A percentile compares a stretch with the other conserved stretches of the same genome.
Conservation (phyloP, 2,888 invertebrate species). For the Diloba caeruleocephala region DNA sequence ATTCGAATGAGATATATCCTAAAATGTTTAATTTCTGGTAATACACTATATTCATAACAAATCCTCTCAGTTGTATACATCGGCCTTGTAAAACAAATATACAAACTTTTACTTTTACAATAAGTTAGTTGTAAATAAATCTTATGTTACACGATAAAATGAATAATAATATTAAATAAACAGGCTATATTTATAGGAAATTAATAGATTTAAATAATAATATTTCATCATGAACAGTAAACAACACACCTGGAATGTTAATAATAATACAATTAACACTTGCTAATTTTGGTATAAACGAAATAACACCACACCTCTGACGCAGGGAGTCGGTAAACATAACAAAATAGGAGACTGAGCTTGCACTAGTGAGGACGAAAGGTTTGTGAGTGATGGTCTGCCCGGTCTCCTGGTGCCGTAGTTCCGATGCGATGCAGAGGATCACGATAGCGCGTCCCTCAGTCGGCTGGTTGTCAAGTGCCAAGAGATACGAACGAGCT, state of each 20-base stretch:
- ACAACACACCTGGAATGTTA: constrained; percentile 88
- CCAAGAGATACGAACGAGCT: constrained; percentile 93
- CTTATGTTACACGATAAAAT: constrained; percentile 84
- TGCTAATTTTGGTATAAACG: constrained; percentile 86
- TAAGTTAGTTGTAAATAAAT: constrained; percentile 88
- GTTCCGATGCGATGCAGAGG: constrained; percentile 79
- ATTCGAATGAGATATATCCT: constrained; percentile 89
- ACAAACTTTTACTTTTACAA: constrained; percentile 76
- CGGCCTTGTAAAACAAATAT: constrained; percentile 83
- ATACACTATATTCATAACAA: constrained; percentile 85
- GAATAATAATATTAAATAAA: constrained; percentile 82
- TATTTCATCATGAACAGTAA: constrained; percentile 79
- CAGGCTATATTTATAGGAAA: constrained; percentile 77
- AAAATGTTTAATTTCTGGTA: constrained; percentile 87
- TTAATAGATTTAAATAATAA: constrained; percentile 77
- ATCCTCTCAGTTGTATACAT: constrained; percentile 83
- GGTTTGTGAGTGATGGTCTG: constrained; percentile 33
- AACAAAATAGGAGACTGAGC: constrained; percentile 74
- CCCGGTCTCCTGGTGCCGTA: constrained; percentile 68
- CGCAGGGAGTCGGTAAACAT: constrained; percentile 62
- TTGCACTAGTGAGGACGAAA: constrained; percentile 54
- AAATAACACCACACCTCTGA: constrained; percentile 78
- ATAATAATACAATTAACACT: constrained; percentile 83
- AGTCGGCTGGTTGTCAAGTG: constrained; percentile 91
- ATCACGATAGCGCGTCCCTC: constrained; percentile 85